Evolutionary conservation across 2,888 invertebrate species (phyloP).

Genomic region (Polydrusus pterygomalis): DNA sequence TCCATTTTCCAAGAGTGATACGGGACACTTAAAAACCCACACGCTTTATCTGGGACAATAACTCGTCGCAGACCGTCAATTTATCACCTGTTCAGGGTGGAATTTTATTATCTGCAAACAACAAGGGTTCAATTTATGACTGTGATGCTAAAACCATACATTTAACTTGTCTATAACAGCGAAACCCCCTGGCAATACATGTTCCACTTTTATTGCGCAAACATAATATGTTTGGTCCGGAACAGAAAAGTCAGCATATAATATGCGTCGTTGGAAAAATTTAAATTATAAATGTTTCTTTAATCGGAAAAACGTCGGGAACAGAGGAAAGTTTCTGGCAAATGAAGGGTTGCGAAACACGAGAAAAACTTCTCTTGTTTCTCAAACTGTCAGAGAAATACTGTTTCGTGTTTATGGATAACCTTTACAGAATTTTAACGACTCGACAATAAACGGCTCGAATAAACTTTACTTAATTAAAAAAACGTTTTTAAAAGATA

Average conservation of each 20-base stretch:
- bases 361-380: slow-evolving; percentile 30
- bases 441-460: too few relatives aligned
- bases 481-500: too few relatives aligned
- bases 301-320: slow-evolving; percentile 43
- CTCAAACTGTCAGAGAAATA: slow-evolving; percentile 13
- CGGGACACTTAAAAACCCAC: too few relatives aligned
- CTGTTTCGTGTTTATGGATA: not conserved
- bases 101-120: slow-evolving; percentile 31
- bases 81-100: not conserved
- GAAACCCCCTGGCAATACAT: slow-evolving; percentile 7
- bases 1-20: too few relatives aligned
- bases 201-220: slow-evolving; percentile 10
- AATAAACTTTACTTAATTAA: too few relatives aligned
- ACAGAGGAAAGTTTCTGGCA: slow-evolving; percentile 23
- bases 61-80: not conserved
- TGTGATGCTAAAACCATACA: slow-evolving; percentile 2
- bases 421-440: slow-evolving; percentile 20
- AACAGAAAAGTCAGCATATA: slow-evolving; percentile 33
- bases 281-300: slow-evolving; percentile 34
- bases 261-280: slow-evolving; percentile 16
- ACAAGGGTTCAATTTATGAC: slow-evolving; percentile 18
- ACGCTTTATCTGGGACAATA: not conserved
- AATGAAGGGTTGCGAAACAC: slow-evolving; percentile 32
- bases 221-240: slow-evolving; percentile 7
- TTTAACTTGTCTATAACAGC: slow-evolving; percentile 11